Base-by-base conservation (phyloP, 2,797 vertebrate genomes). In the Adrianichthys oophorus region DNA sequence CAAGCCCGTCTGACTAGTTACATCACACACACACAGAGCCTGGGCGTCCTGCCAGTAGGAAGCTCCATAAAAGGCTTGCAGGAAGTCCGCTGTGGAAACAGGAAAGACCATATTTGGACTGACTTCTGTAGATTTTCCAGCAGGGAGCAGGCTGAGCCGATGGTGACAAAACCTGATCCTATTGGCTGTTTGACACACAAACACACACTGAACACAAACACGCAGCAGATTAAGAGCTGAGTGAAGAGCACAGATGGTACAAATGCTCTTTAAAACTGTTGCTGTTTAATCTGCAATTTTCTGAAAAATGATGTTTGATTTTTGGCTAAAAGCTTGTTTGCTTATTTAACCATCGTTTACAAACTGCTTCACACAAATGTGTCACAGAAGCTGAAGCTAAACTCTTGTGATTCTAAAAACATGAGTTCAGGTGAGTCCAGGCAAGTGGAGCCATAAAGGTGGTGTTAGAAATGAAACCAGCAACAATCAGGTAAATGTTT, bases 61-160 rank as follows among this genome's bases (percentile, higher is more conserved):
- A 87, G 41, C 18, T 52, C 85, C 82, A 62, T 81, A 77, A 74
- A 70, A 77, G 68, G 85, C 4, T 24, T 1, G 26, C 70, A 76
- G 83, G 82, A 88, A 23, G 54, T 84, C 70, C 58, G 66, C 55
- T 41, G 24, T 21, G 59, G 43, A 13, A 17, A 15, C 54, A 82
- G 83, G 87, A 87, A 85, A 40, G 1, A 15, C 83, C 79, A 72
- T 84, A 59, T 82, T 70, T 86, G 83, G 82, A 26, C 53, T 55
- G 15, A 15, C 62, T 5, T 0, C 50, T 48, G 46, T 46, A 55
- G 45, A 48, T 60, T 41, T 74, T 71, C 63, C 45, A 61, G 44
- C 42, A n/a, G 55, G 52, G 46, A 52, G 37, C 62, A 59, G 54
- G 14, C 16, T 42, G 14, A 29, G 51, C 56, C 7, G 54, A 21